Evolutionary conservation across 1,140 invertebrate genomes (phyloP).

Genomic region (Drosophila elegans): DNA sequence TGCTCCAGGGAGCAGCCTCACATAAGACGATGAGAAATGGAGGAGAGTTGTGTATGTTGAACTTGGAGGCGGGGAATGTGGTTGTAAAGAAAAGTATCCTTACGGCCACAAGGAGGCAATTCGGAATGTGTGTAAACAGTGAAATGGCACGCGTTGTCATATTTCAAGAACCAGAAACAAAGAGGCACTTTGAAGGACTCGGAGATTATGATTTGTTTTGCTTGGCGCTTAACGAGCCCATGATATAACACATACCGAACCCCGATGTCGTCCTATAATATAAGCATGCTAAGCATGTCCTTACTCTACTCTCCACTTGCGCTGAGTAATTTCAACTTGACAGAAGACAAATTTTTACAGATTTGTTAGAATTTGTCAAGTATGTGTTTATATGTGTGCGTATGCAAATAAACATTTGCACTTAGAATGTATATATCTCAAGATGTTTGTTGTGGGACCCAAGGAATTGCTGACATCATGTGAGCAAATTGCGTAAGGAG

Average conservation of each 20-base stretch:
- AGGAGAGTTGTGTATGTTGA: background rate
- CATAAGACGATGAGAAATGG: conserved; percentile 33
- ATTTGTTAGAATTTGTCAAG: conserved; percentile 73
- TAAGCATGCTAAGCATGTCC: conserved; percentile 75
- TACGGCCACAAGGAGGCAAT: conserved; percentile 66
- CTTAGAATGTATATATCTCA: conserved; percentile 50
- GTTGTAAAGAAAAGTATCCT: conserved; percentile 29
- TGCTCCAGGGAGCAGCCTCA: conserved; percentile 53
- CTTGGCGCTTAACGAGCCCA: conserved; percentile 73
- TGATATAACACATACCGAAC: conserved; percentile 64
- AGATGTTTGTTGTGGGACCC: conserved; percentile 51
- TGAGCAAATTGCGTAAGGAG: conserved; percentile 74
- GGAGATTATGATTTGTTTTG: conserved; percentile 82
- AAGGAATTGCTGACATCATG: conserved; percentile 70
- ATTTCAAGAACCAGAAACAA: conserved; percentile 41
- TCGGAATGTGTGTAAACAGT: conserved; percentile 60
- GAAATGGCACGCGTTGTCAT: conserved; percentile 76
- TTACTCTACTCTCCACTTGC: background rate
- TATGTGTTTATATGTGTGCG: conserved; percentile 18
- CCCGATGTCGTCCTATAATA: conserved; percentile 33
- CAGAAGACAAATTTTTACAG: conserved; percentile 77
- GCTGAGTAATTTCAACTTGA: conserved; percentile 49
- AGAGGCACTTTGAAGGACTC: conserved; percentile 56
- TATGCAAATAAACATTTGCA: conserved; percentile 58
- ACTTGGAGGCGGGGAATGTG: background rate